These are phyloP conservation scores for Pyrocephalus nanus DNA, from an alignment of 2,797 vertebrate species.

Conservation along the genomic window DNA sequence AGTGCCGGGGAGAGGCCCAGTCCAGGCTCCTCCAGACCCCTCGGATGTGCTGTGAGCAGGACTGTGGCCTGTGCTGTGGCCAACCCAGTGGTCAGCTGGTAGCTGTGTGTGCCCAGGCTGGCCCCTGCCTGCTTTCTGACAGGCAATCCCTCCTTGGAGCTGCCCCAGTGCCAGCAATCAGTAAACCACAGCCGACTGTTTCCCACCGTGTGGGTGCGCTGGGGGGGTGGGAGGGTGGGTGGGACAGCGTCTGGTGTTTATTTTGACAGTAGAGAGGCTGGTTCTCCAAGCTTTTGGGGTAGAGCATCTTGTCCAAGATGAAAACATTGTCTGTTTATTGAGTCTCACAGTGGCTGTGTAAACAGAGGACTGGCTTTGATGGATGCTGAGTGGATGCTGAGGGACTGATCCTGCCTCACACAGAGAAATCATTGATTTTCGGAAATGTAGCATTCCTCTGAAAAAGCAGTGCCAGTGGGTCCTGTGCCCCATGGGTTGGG, in stretches of 20 bases:
- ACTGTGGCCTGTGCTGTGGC: accelerated
- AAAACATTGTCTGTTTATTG: background rate
- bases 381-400: background rate
- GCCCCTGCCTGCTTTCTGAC: background rate
- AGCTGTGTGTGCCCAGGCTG: background rate
- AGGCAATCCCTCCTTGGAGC: background rate
- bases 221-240: background rate
- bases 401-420: background rate
- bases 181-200: background rate
- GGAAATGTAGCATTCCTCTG: background rate
- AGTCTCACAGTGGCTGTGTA: background rate
- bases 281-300: background rate
- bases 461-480: background rate
- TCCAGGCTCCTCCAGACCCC: accelerated
- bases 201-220: accelerated
- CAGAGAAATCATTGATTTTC: background rate
- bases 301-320: background rate
- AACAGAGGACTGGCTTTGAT: background rate
- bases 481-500: accelerated
- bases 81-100: background rate
- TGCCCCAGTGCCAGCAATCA: background rate
- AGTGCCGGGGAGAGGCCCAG: accelerated
- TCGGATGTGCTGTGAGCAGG: accelerated
- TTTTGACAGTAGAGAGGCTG: constrained; percentile 7
- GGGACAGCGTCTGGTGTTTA: background rate